Base-by-base conservation (phyloP, 2,113 vertebrate genomes). In the Osmerus eperlanus region DNA sequence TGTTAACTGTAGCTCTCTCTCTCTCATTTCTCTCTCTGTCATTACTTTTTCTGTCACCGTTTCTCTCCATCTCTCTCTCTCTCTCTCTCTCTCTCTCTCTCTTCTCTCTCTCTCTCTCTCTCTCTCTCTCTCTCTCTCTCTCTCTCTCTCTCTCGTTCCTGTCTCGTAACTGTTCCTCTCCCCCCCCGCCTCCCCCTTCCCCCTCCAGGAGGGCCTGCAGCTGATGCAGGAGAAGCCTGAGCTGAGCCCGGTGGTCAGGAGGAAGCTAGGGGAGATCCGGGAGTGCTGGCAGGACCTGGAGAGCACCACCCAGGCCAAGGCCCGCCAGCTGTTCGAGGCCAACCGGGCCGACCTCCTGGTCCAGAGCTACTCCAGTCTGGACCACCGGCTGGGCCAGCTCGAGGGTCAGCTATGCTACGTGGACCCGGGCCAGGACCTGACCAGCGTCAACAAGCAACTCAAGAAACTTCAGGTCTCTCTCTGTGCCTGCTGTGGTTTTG, bases 271-370 rank as follows among this genome's bases (percentile, higher is more conserved):
- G 2, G 94, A 96, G 87, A 95, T 97, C 83, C 87, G 92, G 23
- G 94, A 95, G 82, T 96, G 95, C 83, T 97, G 95, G 96, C 89
- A 88, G 0, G 95, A 96, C 66, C 91, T 97, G 79, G 95, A 97
- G 88, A 94, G 91, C 84, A 94, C 92, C 68, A 95, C 96, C 0
- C 95, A 96, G 86, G 94, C 93, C 71, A 95, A 94, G 82, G 95
- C 95, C 0, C 89, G 90, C 29, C 94, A 96, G 86, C 94, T 97
- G 61, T 95, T 96, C 1, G 94, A 97, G 75, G 91, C 94, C 81
- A 95, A 93, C 82, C 93, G 93, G 78, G 94, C 95, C 0, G 93
- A 96, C 82, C 93, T 93, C 72, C 91, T 96, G 84, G 92, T 93
- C 23, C 94, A 96, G 86, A 96, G 92, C 83, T 97, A 95, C 2